Percentiles rank a stretch among this genome's conserved stretches.
phyloP scores from a whole-genome alignment of 2,797 vertebrate species.

The Sebastes diploproa region DNA sequence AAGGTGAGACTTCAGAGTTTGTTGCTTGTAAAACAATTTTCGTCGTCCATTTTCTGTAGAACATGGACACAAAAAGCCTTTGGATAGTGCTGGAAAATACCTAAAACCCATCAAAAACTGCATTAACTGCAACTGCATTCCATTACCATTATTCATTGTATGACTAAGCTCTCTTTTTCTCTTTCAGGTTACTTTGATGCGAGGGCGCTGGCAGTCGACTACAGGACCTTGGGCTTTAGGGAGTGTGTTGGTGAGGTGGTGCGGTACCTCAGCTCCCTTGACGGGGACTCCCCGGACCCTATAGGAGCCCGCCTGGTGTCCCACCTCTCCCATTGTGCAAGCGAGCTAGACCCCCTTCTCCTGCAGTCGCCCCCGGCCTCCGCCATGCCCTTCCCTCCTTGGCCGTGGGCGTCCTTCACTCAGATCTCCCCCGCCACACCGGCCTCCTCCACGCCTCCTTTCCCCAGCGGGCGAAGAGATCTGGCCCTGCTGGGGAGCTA shows the following conservation, averaged over 20 bases:
- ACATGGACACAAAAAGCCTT: neutral
- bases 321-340: constrained; percentile 92
- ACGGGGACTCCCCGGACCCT: constrained; percentile 88
- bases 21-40: neutral
- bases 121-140: neutral
- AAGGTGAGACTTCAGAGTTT: constrained; percentile 79
- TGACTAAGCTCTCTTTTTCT: constrained; percentile 6
- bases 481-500: constrained; percentile 84
- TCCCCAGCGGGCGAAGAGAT: constrained; percentile 78
- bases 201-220: constrained; percentile 90
- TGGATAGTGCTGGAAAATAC: neutral
- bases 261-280: constrained; percentile 90
- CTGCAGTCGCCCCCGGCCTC: constrained; percentile 79
- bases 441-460: constrained; percentile 71
- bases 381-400: constrained; percentile 84
- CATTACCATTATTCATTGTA: neutral
- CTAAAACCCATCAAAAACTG: neutral
- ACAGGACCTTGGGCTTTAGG: constrained; percentile 92
- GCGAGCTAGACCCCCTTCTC: constrained; percentile 89
- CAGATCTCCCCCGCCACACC: constrained; percentile 72
- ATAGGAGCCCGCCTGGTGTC: constrained; percentile 92
- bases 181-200: constrained; percentile 91
- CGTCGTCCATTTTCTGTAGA: neutral
- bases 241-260: constrained; percentile 95
- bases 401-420: constrained; percentile 90